These are phyloP conservation scores for Tipula helvola DNA, from an alignment of 2,888 invertebrate genomes.

Conservation along the genomic window DNA sequence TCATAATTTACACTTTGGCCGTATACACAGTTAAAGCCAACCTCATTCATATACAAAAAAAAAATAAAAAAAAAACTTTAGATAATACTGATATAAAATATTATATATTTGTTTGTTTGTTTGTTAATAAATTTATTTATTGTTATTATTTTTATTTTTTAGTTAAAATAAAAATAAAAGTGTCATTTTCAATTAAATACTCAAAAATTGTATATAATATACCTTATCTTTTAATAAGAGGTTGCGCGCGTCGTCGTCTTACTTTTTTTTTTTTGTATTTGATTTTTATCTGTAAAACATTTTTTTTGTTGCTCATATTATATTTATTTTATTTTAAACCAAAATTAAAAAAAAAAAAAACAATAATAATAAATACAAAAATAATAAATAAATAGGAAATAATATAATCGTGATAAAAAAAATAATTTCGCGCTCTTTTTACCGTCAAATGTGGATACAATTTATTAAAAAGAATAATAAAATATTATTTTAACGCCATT, in stretches of 20 bases:
- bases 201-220: neutral
- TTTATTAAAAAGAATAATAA: neutral
- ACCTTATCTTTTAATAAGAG: neutral
- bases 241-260: neutral
- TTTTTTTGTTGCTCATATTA: neutral
- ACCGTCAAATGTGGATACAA: neutral
- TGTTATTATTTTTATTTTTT: neutral
- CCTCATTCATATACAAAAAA: neutral
- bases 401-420: neutral
- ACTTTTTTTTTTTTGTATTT: neutral
- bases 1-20: neutral
- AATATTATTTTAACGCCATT: neutral
- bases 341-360: neutral
- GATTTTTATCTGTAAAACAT: neutral
- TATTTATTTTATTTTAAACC: neutral
- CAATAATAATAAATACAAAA: neutral
- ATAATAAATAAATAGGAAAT: neutral
- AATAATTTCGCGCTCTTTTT: neutral
- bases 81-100: neutral
- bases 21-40: neutral
- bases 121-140: neutral
- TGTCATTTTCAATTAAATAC: neutral
- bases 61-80: neutral
- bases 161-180: neutral
- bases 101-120: neutral